Evolutionary conservation across 1,140 invertebrate species (phyloP).

Genomic region (Trypoxylus dichotomus): DNA sequence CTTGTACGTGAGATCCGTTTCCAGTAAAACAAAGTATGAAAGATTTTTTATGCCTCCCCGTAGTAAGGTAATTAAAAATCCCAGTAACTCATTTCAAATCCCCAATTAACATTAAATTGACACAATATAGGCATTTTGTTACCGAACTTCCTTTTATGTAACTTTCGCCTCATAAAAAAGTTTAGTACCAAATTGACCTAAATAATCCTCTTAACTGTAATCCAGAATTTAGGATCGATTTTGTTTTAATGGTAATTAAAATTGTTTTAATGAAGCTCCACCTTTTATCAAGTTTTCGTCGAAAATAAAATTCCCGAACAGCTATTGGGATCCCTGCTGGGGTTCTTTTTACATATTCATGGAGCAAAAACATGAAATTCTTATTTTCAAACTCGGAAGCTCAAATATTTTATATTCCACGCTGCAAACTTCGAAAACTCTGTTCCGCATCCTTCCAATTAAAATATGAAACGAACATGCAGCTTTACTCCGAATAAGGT

Average conservation of each 20-base stretch:
- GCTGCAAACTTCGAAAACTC: not conserved
- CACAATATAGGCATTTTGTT: not conserved
- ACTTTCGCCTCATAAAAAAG: not conserved
- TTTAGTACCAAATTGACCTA: slow-evolving; percentile 2
- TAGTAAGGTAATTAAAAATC: not conserved
- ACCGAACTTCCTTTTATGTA: not conserved
- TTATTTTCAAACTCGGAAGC: not conserved
- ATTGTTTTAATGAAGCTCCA: not conserved
- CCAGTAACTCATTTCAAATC: not conserved
- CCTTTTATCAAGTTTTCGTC: not conserved
- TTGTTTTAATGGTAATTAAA: not conserved
- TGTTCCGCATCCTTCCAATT: not conserved
- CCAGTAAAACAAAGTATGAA: too few species aligned
- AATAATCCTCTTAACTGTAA: not conserved
- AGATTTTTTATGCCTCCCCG: not conserved
- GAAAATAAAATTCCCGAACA: not conserved
- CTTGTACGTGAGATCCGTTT: too few species aligned
- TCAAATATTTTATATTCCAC: not conserved
- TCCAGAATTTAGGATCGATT: not conserved
- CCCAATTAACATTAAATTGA: not conserved
- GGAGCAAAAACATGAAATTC: not conserved
- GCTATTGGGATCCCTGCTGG: not conserved
- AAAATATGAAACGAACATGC: not conserved
- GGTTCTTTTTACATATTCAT: not conserved
- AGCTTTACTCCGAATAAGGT: not conserved